Base-by-base conservation (phyloP, 2,888 invertebrate species). In the Lithophane semibrunnea region DNA sequence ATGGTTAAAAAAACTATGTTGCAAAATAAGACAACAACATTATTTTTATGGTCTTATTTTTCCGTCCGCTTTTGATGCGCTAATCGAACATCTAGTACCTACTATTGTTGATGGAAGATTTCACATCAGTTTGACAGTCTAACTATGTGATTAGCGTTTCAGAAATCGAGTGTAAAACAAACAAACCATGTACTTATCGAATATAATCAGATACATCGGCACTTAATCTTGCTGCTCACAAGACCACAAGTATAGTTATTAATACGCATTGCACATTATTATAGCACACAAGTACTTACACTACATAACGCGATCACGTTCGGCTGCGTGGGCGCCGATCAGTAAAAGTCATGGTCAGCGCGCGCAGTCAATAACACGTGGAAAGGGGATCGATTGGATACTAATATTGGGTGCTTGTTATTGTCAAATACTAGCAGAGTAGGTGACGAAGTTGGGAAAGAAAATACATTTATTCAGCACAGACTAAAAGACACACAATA, bases 321-420 rank as follows among this genome's bases (percentile, higher is more conserved):
- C 61, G 29, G 47, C 42, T 70, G 82, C 72, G 75, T 73, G 21
- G 77, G 79, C 79, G 78, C 73, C 77, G 75, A 80, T 79, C 69
- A 61, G 86, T 88, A 88, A 88, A 88, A 89, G 88, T 88, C 87
- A 88, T 73, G 83, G 85, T 72, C 87, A 81, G 69, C 66, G 63
- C 66, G 63, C 65, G 71, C 70, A 75, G 60, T 81, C 81, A 67
- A 60, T 74, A 81, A 77, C 84, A 86, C 84, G 79, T 71, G 71
- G 73, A 84, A 84, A 84, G 80, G 65, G 66, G 80, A 86, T 75
- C 66, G 54, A 71, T 82, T 70, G 29, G 70, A 13, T n/a, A 42
- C 18, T 58, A 21, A 66, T 3, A 18, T 54, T 68, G 18, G 37
- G 10, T 29, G 21, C 2, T 44, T 44, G 12, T 54, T 24, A 4